These are phyloP conservation scores for Plectropomus leopardus DNA, from an alignment of 2,113 vertebrate genomes.

Conservation along the genomic window DNA sequence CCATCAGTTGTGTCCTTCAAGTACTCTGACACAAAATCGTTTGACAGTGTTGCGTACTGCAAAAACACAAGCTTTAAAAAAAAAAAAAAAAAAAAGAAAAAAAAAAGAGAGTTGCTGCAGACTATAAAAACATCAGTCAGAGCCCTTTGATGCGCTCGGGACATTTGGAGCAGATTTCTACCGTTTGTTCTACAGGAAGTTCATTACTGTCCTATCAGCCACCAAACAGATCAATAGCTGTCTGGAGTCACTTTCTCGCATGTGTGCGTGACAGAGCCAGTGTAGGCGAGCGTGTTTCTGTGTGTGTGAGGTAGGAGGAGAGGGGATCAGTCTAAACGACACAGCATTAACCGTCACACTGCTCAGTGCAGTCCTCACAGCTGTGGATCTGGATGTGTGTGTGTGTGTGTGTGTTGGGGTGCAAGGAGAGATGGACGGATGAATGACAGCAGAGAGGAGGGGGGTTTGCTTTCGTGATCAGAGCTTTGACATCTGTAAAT, in stretches of 20 bases:
- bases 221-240: constrained; percentile 72
- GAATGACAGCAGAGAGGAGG: constrained; percentile 48
- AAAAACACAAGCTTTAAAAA: constrained; percentile 20
- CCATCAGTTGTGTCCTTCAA: neutral
- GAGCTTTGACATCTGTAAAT: constrained; percentile 73
- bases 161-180: constrained; percentile 35
- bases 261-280: constrained; percentile 21
- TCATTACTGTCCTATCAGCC: constrained; percentile 67
- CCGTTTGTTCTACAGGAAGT: constrained; percentile 64
- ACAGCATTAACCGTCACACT: constrained; percentile 37
- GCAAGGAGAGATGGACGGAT: constrained; percentile 37
- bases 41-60: neutral
- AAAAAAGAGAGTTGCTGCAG: constrained; percentile 8
- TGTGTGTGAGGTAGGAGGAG: neutral
- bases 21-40: neutral
- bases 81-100: constrained; percentile 24
- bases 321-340: constrained; percentile 34
- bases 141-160: constrained; percentile 27
- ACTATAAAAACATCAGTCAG: constrained; percentile 38
- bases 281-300: neutral
- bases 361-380: constrained; percentile 41
- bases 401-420: constrained; percentile 1
- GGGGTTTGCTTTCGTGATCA: constrained; percentile 61
- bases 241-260: constrained; percentile 57
- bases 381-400: neutral